Conservation (phyloP, 2,888 invertebrate species). For the Melanophora roralis region DNA sequence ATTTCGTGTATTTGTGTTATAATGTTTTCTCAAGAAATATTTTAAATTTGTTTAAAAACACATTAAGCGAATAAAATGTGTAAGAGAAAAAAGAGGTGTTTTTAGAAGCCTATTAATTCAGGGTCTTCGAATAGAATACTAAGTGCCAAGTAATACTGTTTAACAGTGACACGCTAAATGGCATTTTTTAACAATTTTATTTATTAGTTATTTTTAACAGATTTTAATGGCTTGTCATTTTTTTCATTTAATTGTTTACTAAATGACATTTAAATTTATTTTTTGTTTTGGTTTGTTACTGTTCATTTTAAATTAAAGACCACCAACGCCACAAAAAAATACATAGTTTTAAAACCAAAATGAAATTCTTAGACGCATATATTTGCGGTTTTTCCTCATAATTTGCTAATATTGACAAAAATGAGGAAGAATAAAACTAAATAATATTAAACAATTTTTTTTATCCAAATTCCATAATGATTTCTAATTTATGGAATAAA, state of each 20-base stretch:
- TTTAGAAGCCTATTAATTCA: slow-evolving; percentile 42
- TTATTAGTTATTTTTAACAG: background rate
- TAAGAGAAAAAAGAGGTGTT: background rate
- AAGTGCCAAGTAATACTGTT: background rate
- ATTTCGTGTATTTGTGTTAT: background rate
- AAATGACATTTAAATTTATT: slow-evolving; percentile 1
- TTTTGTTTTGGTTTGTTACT: background rate
- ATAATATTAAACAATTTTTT: slow-evolving; percentile 37
- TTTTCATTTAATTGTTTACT: slow-evolving; percentile 14
- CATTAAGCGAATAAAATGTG: background rate
- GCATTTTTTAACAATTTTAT: slow-evolving; percentile 21
- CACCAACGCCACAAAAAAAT: slow-evolving; percentile 5
- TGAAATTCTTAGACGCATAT: background rate
- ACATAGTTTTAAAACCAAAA: background rate
- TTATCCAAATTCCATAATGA: slow-evolving; percentile 1
- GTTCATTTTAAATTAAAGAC: slow-evolving; percentile 18
- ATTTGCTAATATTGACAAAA: background rate
- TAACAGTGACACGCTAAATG: background rate
- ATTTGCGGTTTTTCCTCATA: slow-evolving; percentile 32
- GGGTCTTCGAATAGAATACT: slow-evolving; percentile 34
- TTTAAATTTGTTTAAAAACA: slow-evolving; percentile 47
- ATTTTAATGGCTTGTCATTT: slow-evolving; percentile 27
- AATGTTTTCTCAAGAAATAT: slow-evolving; percentile 3
- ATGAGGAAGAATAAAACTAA: slow-evolving; percentile 47
- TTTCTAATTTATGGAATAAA: background rate